Evolutionary conservation across 2,797 vertebrate species (phyloP), one percentile per base, ranked within the genome.

Genomic region (Thamnophis elegans): DNA sequence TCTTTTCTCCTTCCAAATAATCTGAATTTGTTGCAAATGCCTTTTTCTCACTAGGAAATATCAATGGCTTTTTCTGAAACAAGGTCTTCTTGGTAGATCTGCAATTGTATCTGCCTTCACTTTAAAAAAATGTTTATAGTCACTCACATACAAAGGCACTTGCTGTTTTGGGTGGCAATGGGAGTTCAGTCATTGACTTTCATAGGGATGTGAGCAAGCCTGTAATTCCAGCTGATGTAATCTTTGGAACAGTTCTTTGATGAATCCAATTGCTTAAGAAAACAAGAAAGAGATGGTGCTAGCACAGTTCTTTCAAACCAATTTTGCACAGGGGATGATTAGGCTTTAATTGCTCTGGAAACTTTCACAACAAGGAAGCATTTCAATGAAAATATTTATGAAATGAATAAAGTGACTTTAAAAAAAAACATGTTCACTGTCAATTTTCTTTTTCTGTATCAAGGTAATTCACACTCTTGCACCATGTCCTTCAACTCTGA

Each of bases 1-100:
- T 95, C 96, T 96, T 97, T 55, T n/a, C 8, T 10, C 51, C 95
- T 96, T 95, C 94, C 94, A 96, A 94, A 91, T 93, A 89, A 96
- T 90, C 95, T 96, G 92, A 95, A 78, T 78, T 96, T 97, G 11
- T 97, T 95, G 95, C 95, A 96, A 92, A 9, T 5, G 94, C 18
- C 16, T 88, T 94, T 97, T 95, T 93, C 73, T 82, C 73, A 82
- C 25, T 82, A 47, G 4, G 36, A 47, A 95, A 96, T 89, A 93
- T 93, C 93, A 93, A 92, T 56, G 94, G 95, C 93, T 91, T 95
- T 96, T 94, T 89, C 78, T 95, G 94, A 95, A 95, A 93, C 53
- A 94, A 93, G 94, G 93, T 93, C 0, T n/a, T 73, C 2, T 95
- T 95, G 95, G 88, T 89, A 65, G 0, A 93, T 68, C 65, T 68